These are phyloP conservation scores for Rhinogobius similis DNA, from an alignment of 2,113 vertebrate genomes.

Conservation along the genomic window DNA sequence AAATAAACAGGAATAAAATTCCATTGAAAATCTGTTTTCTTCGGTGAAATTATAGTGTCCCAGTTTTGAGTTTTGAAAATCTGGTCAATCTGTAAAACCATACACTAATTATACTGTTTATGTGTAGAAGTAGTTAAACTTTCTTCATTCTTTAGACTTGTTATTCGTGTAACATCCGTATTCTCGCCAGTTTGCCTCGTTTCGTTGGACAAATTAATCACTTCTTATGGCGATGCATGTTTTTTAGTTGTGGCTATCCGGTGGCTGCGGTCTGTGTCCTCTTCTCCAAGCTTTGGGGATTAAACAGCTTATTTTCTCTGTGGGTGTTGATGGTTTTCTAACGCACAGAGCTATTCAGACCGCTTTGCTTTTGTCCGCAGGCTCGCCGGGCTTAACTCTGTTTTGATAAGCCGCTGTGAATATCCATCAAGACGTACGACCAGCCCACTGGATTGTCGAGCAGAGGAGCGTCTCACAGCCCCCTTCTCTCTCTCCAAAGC, in stretches of 20 bases:
- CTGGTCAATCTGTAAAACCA: no score
- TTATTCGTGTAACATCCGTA: neutral
- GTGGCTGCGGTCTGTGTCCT: constrained; percentile 1
- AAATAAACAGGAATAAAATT: no score
- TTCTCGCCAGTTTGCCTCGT: neutral
- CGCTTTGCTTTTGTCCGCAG: constrained; percentile 37
- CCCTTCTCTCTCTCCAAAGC: constrained; percentile 22
- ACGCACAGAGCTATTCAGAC: constrained; percentile 33
- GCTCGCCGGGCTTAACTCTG: constrained; percentile 46
- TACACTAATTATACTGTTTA: no score
- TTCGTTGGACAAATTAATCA: neutral
- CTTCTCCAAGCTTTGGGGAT: constrained; percentile 27
- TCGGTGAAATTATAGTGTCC: no score
- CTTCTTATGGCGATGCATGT: constrained; percentile 3
- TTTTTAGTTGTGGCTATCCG: neutral
- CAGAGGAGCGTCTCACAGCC: constrained; percentile 24
- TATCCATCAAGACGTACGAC: constrained; percentile 64
- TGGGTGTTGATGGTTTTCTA: constrained; percentile 23
- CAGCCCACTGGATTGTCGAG: constrained; percentile 62
- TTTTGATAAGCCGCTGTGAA: constrained; percentile 66
- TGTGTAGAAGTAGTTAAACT: neutral
- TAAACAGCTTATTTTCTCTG: constrained; percentile 24
- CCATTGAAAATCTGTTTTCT: no score
- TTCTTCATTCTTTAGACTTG: neutral
- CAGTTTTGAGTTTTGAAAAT: no score